Conservation (phyloP, 1,140 invertebrate species). For the Amphibalanus amphitrite region DNA sequence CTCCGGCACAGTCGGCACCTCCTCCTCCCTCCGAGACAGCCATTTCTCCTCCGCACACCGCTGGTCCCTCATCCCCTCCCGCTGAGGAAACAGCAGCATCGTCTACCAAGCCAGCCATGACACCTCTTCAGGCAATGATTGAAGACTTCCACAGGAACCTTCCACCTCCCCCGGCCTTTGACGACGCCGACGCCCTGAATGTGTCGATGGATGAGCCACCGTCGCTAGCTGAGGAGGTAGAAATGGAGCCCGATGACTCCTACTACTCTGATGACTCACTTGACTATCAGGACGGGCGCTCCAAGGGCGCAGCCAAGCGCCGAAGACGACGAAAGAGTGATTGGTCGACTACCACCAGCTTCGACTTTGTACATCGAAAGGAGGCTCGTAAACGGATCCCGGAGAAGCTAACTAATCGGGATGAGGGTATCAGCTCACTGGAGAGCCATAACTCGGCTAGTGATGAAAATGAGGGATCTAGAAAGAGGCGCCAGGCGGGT, state of each 20-base stretch:
- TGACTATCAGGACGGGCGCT: neutral
- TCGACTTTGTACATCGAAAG: neutral
- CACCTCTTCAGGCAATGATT: constrained; percentile 18
- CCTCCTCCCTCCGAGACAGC: neutral
- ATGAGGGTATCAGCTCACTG: constrained; percentile 2
- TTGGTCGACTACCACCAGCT: neutral
- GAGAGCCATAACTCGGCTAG: constrained; percentile 3
- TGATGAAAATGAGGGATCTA: neutral
- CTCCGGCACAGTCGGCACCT: constrained; percentile 6
- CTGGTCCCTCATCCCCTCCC: no score
- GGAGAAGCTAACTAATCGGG: neutral
- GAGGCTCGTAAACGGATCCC: neutral
- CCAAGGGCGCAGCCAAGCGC: neutral
- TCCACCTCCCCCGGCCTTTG: constrained; percentile 38
- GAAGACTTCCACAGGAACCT: constrained; percentile 22
- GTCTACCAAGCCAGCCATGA: constrained; percentile 2
- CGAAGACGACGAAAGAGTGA: neutral
- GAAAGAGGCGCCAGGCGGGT: neutral
- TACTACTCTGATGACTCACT: constrained; percentile 4
- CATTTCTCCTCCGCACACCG: neutral
- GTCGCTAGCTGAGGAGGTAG: neutral
- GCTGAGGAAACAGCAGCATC: no score
- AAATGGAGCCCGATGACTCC: neutral
- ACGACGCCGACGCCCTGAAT: constrained; percentile 33
- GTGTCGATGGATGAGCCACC: neutral